Evolutionary conservation across 2,113 vertebrate genomes (phyloP).

Genomic region (Lamprologus speciosus): DNA sequence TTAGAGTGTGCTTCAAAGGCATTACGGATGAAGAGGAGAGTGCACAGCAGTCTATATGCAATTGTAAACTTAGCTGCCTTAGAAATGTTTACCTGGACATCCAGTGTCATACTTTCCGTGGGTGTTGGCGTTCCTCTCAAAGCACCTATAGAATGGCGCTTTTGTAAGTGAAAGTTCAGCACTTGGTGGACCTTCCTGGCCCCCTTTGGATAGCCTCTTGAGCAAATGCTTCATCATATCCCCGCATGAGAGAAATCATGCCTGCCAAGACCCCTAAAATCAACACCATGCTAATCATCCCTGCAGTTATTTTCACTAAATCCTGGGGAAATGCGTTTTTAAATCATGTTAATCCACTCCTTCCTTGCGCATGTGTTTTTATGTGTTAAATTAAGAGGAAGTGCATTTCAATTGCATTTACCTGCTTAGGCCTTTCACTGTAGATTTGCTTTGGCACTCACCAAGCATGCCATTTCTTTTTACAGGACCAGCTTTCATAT

Average conservation of each 20-base stretch:
- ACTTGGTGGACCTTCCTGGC: not conserved
- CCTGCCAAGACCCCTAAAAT: not conserved
- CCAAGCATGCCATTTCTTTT: not conserved
- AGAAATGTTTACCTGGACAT: slow-evolving; percentile 62
- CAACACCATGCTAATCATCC: not conserved
- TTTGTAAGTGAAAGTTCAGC: slow-evolving; percentile 51
- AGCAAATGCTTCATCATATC: slow-evolving; percentile 29
- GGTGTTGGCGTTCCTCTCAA: slow-evolving; percentile 52
- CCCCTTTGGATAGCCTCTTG: slow-evolving; percentile 8
- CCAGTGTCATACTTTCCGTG: slow-evolving; percentile 54
- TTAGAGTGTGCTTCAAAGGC: not conserved
- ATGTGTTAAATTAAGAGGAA: slow-evolving; percentile 7
- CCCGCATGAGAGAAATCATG: not conserved
- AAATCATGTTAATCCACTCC: slow-evolving; percentile 11
- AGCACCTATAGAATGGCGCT: slow-evolving; percentile 48
- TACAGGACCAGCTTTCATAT: not conserved
- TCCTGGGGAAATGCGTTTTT: slow-evolving; percentile 10
- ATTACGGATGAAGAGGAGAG: slow-evolving; percentile 12
- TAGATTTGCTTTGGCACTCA: slow-evolving; percentile 41
- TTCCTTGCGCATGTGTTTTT: slow-evolving; percentile 6
- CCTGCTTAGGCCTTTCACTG: not conserved
- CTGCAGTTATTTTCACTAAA: not conserved
- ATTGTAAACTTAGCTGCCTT: slow-evolving; percentile 22
- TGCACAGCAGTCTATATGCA: not conserved
- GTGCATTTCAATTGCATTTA: slow-evolving; percentile 12